Conservation (phyloP, 2,113 vertebrate genomes). For the Theristicus caerulescens region DNA sequence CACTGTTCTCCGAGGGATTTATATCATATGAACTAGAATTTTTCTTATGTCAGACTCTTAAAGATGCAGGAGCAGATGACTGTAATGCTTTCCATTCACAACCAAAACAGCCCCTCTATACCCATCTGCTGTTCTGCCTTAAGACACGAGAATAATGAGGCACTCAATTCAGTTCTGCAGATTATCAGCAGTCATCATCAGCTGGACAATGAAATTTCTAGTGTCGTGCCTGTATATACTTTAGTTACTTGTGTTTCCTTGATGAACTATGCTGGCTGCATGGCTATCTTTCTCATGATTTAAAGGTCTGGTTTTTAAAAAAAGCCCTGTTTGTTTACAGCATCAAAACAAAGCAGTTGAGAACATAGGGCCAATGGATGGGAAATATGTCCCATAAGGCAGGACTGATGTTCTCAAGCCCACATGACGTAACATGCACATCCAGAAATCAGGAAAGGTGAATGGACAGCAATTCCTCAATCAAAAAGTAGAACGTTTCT, state of each 20-base stretch:
- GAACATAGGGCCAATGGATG: neutral
- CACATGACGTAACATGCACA: accelerated
- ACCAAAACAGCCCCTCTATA: neutral
- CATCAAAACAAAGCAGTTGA: neutral
- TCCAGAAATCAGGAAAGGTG: neutral
- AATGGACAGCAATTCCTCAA: neutral
- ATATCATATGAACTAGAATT: neutral
- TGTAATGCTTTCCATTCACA: neutral
- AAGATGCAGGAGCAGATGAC: neutral
- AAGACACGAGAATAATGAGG: neutral
- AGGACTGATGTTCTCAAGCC: neutral
- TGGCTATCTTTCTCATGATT: neutral
- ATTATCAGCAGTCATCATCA: neutral
- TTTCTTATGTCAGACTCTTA: neutral
- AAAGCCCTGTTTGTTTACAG: neutral
- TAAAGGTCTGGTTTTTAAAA: neutral
- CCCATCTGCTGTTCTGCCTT: neutral
- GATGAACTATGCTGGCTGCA: neutral
- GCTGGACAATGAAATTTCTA: neutral
- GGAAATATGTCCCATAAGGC: neutral
- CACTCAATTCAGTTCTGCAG: neutral
- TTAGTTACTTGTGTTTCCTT: neutral
- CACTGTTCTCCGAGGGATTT: neutral
- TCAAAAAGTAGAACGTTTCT: neutral
- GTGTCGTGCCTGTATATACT: too few species aligned